Conservation (phyloP, 1,140 invertebrate species). For the Reticulitermes speratus region DNA sequence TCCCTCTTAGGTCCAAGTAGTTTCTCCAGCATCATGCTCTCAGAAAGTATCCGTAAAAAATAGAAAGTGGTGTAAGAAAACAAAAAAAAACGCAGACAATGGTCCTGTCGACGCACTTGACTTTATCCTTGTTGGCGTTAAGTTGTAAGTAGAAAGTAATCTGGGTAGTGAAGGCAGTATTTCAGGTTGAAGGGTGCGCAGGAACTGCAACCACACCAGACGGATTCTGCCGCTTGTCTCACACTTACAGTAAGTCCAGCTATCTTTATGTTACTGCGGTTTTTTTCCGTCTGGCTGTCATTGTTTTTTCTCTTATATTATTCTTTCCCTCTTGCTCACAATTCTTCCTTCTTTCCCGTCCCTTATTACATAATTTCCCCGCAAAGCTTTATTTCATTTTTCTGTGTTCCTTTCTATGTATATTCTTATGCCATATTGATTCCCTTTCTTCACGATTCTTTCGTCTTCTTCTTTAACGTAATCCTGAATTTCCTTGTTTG, state of each 20-base stretch:
- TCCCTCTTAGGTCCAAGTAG: too few relatives aligned
- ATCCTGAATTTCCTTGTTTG: neutral
- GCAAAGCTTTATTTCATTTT: neutral
- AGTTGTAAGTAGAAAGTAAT: neutral
- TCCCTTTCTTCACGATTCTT: neutral
- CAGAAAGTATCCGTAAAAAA: too few relatives aligned
- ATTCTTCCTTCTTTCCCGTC: neutral
- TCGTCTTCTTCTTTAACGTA: neutral
- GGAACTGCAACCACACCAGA: neutral
- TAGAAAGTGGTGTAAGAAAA: neutral
- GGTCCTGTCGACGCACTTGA: neutral
- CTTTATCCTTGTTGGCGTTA: neutral
- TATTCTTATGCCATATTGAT: neutral
- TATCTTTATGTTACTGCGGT: neutral
- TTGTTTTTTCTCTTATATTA: neutral
- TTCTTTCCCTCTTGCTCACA: neutral
- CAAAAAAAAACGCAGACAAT: neutral
- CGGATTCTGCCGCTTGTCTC: neutral
- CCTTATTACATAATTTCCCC: neutral
- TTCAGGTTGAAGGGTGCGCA: neutral
- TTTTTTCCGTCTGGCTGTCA: neutral
- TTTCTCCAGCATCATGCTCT: too few relatives aligned
- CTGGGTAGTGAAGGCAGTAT: too few relatives aligned
- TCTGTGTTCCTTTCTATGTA: neutral
- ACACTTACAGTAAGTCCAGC: neutral